These are phyloP conservation scores for Bufotes viridis DNA, from an alignment of 2,797 vertebrate genomes.

Conservation along the genomic window DNA sequence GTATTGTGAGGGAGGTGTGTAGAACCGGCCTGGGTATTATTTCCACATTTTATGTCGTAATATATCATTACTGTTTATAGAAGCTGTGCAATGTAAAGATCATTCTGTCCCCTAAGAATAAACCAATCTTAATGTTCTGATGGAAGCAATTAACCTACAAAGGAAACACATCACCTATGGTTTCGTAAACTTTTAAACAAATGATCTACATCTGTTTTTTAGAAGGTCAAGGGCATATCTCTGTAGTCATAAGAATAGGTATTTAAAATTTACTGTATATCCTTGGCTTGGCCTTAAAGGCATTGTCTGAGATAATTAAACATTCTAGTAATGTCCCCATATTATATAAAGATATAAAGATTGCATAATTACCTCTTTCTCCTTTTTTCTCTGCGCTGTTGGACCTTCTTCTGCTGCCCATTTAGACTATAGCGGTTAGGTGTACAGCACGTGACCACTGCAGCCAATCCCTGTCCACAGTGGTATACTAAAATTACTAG, in stretches of 20 bases:
- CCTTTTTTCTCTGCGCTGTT: no score
- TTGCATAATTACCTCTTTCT: no score
- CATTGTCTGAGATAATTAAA: no score
- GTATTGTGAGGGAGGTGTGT: neutral
- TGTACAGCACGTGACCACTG: no score
- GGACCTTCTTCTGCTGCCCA: no score
- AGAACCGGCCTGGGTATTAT: slow-evolving; percentile 8
- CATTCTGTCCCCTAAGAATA: slow-evolving; percentile 27
- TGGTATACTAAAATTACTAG: no score
- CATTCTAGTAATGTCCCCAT: no score
- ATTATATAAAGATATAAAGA: no score
- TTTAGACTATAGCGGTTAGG: no score
- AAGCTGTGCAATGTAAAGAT: slow-evolving; percentile 31
- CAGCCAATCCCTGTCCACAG: no score
- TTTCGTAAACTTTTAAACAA: neutral
- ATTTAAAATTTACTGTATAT: neutral
- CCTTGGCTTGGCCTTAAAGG: neutral
- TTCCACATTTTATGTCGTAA: slow-evolving; percentile 46
- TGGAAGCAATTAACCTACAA: slow-evolving; percentile 50
- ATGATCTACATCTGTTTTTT: slow-evolving; percentile 27
- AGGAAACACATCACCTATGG: slow-evolving; percentile 16
- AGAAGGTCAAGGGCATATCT: neutral
- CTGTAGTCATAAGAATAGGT: neutral
- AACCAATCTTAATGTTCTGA: neutral
- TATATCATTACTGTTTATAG: slow-evolving; percentile 54